These are phyloP conservation scores for Ophiodon elongatus DNA, from an alignment of 2,113 vertebrate species.

Conservation along the genomic window DNA sequence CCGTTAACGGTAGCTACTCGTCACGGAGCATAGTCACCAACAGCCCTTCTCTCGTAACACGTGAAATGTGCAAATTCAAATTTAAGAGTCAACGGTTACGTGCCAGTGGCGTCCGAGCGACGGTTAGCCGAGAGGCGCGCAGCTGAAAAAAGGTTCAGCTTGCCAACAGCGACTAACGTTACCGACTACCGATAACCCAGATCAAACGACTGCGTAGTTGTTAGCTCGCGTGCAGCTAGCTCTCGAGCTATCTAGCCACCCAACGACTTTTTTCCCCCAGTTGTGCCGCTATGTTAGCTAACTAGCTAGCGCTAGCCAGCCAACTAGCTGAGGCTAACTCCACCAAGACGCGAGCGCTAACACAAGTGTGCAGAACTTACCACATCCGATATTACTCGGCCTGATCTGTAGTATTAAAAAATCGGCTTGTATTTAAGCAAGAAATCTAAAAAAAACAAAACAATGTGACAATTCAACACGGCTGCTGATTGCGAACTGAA, in stretches of 20 bases:
- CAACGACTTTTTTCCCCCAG: slow-evolving; percentile 72
- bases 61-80: slow-evolving; percentile 42
- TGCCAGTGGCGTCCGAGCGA: slow-evolving; percentile 34
- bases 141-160: slow-evolving; percentile 30
- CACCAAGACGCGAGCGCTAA: slow-evolving; percentile 60
- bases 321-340: slow-evolving; percentile 74
- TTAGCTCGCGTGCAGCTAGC: slow-evolving; percentile 75
- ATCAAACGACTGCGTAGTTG: slow-evolving; percentile 81
- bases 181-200: slow-evolving; percentile 38
- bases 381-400: slow-evolving; percentile 89
- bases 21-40: not conserved
- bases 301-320: slow-evolving; percentile 76
- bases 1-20: slow-evolving; percentile 36
- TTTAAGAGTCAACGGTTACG: slow-evolving; percentile 31
- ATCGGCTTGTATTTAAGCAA: slow-evolving; percentile 67
- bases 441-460: slow-evolving; percentile 52
- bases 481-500: slow-evolving; percentile 57
- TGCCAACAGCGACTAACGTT: slow-evolving; percentile 40
- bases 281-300: slow-evolving; percentile 67
- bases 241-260: slow-evolving; percentile 72
- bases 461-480: slow-evolving; percentile 60
- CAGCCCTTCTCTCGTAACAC: not conserved
- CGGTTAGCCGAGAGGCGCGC: slow-evolving; percentile 4
- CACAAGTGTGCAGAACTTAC: slow-evolving; percentile 86
- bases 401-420: slow-evolving; percentile 86